These are phyloP conservation scores for Dolichoris vasculosae DNA, from an alignment of 1,140 invertebrate species.

Conservation along the genomic window DNA sequence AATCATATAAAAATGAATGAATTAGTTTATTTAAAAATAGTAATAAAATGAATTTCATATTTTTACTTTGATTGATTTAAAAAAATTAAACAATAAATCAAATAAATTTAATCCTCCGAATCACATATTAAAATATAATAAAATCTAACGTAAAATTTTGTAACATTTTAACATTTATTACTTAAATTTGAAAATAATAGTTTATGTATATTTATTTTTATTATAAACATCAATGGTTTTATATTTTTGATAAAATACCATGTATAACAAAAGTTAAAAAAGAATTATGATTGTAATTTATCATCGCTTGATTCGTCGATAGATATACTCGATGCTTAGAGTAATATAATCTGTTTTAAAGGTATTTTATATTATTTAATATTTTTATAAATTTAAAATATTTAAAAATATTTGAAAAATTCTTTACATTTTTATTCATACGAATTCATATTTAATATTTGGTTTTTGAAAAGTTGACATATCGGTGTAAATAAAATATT, in stretches of 20 bases:
- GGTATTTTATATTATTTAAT: neutral
- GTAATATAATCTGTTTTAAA: neutral
- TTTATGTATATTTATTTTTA: neutral
- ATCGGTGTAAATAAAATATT: too few relatives aligned
- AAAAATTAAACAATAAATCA: too few relatives aligned
- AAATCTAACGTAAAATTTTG: neutral
- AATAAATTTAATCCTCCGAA: too few relatives aligned
- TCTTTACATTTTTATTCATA: too few relatives aligned
- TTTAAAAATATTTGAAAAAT: too few relatives aligned
- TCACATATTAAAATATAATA: neutral
- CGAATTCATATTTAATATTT: too few relatives aligned
- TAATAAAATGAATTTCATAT: too few relatives aligned
- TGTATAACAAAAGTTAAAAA: neutral
- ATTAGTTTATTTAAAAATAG: too few relatives aligned
- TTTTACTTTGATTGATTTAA: too few relatives aligned
- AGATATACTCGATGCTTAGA: neutral
- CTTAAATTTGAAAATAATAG: neutral
- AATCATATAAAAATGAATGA: too few relatives aligned
- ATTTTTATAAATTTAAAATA: too few relatives aligned
- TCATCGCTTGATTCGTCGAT: neutral
- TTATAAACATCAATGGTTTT: neutral
- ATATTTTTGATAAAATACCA: neutral
- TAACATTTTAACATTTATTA: neutral
- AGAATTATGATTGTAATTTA: neutral
- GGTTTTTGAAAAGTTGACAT: too few relatives aligned